Conservation (phyloP, 2,113 vertebrate species). For the Sinocyclocheilus grahami region DNA sequence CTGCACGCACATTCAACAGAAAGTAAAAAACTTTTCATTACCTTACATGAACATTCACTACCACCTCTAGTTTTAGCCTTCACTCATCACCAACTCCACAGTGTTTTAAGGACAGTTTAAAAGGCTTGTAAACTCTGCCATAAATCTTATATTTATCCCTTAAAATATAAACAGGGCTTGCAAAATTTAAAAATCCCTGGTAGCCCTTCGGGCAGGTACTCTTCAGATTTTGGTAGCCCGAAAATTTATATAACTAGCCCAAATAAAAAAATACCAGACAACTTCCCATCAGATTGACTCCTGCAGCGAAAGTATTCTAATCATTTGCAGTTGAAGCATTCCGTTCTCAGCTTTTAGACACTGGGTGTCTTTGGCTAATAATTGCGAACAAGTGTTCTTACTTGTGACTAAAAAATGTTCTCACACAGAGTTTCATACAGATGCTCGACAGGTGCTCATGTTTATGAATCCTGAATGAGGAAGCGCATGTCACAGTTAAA, state of each 20-base stretch:
- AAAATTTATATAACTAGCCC: too few species aligned
- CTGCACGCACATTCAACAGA: not conserved
- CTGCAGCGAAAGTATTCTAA: slow-evolving; percentile 12
- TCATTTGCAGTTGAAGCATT: not conserved
- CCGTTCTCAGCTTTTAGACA: not conserved
- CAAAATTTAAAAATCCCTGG: too few species aligned
- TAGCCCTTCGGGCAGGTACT: too few species aligned
- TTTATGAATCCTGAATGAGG: not conserved
- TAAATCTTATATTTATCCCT: not conserved
- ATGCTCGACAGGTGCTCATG: not conserved
- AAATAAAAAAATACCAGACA: not conserved
- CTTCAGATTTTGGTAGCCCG: too few species aligned
- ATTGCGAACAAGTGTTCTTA: not conserved
- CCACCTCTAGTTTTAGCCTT: not conserved
- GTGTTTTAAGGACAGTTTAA: not conserved
- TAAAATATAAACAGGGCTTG: not conserved
- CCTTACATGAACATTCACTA: not conserved
- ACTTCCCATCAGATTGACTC: slow-evolving; percentile 16
- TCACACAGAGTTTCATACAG: not conserved
- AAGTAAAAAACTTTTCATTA: too few species aligned
- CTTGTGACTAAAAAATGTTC: not conserved
- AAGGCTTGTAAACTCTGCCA: not conserved
- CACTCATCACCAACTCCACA: not conserved
- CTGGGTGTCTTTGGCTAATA: not conserved
- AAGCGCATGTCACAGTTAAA: not conserved